Base-by-base conservation (phyloP, 2,888 invertebrate species). In the Amiota minor region DNA sequence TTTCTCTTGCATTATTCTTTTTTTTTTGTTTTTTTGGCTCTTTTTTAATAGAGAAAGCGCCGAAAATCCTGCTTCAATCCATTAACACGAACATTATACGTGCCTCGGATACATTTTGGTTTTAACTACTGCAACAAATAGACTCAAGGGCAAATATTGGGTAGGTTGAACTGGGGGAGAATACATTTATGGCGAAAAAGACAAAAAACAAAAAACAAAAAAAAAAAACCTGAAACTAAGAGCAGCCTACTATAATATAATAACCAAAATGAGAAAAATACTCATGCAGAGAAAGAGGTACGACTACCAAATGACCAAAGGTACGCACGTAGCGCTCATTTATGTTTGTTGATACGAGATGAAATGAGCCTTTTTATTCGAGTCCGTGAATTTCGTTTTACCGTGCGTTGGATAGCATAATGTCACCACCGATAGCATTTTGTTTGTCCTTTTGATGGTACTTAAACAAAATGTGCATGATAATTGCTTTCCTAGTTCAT, bases 401-500 rank as follows among this genome's bases (percentile, higher is more conserved):
- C 64, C 46, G 56, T 56, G 9, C 16, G 9, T 20, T 11, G 9
- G 35, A 62, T 62, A 45, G 35, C 35, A 47, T 49, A 65, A 47
- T 65, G 46, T 47, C 46, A 20, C 45, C 23, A 46, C 45, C 65
- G 50, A 20, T 47, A 50, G 50, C 50, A 53, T 68, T 68, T 20
- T 46, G 20, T n/a, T 20, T 50, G 67, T 68, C 67, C 50, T 53
- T 68, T 53, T 68, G 67, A 35, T 53, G 67, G 50, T 53, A 68
- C 67, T 53, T 50, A 50, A 68, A 49, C 50, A 50, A 68, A 68
- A 68, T 68, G 67, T 53, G 50, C 50, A 53, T 68, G 67, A 68
- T 68, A 68, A 68, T 68, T 68, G 67, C 67, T 68, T n/a, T 23
- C 53, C 20, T n/a, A 65, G 65, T 65, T 65, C 65, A 65, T 65